Conservation (phyloP, 2,113 vertebrate species). For the Nasalis larvatus region DNA sequence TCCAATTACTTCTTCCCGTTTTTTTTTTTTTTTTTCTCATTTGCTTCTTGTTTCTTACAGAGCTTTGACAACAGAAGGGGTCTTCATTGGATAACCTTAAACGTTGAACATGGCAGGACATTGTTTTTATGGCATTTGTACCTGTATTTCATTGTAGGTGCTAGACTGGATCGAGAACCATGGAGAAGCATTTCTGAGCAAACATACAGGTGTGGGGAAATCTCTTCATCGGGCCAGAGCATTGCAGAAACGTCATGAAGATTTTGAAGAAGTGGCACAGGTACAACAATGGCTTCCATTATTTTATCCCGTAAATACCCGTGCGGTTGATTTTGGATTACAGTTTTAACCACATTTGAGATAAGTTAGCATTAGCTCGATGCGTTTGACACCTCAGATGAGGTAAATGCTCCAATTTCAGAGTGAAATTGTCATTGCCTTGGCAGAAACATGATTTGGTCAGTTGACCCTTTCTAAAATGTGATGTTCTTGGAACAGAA, state of each 20-base stretch:
- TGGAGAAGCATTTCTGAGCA: constrained; percentile 98
- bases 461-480: background rate
- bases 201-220: constrained; percentile 98
- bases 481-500: background rate
- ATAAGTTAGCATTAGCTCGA: background rate
- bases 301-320: background rate
- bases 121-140: background rate
- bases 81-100: background rate
- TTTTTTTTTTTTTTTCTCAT: background rate
- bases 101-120: background rate
- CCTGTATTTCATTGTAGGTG: constrained; percentile 84
- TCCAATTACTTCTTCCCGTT: background rate
- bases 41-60: background rate
- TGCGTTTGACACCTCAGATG: background rate
- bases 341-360: background rate
- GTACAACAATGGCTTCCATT: constrained; percentile 76
- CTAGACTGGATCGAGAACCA: constrained; percentile 99
- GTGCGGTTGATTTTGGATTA: background rate
- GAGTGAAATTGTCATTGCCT: background rate
- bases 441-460: background rate
- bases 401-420: background rate
- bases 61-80: background rate
- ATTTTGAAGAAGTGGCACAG: constrained; percentile 99
- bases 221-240: constrained; percentile 97
- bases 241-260: constrained; percentile 97